Evolutionary conservation across 1,140 invertebrate species (phyloP).

Genomic region (Choristoneura fumiferana): DNA sequence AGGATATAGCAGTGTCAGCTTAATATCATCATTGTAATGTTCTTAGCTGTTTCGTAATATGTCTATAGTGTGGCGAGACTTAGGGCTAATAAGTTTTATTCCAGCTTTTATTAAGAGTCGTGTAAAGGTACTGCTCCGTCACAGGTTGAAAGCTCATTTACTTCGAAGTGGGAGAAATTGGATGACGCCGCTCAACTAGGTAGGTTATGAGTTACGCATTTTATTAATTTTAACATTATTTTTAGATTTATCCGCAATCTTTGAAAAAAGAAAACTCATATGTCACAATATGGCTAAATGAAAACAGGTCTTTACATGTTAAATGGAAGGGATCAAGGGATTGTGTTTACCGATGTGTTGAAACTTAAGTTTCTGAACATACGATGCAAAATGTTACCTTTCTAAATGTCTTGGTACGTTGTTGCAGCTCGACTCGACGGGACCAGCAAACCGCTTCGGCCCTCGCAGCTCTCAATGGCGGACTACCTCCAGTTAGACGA

Average conservation of each 20-base stretch:
- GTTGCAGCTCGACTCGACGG: conserved; percentile 94
- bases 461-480: conserved; percentile 86
- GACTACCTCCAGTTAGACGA: conserved; percentile 95
- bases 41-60: too few relatives aligned
- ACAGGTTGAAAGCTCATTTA: conserved; percentile 76
- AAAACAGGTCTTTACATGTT: too few relatives aligned
- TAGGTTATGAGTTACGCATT: conserved; percentile 55
- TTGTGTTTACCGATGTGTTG: too few relatives aligned
- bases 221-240: conserved; percentile 23
- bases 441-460: conserved; percentile 80
- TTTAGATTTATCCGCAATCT: background rate
- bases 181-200: conserved; percentile 82
- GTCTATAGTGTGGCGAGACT: conserved; percentile 26
- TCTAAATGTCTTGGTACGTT: conserved; percentile 45
- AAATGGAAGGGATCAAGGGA: too few relatives aligned
- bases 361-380: too few relatives aligned
- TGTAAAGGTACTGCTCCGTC: conserved; percentile 60
- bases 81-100: conserved; percentile 71
- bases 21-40: too few relatives aligned
- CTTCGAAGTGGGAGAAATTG: conserved; percentile 82
- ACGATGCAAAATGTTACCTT: background rate
- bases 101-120: conserved; percentile 63
- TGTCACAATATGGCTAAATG: too few relatives aligned
- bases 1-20: too few relatives aligned
- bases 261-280: too few relatives aligned